Percentiles rank a stretch among this genome's conserved stretches.
phyloP scores from a whole-genome alignment of 2,113 vertebrate species.

The Actenoides lindsayi region DNA sequence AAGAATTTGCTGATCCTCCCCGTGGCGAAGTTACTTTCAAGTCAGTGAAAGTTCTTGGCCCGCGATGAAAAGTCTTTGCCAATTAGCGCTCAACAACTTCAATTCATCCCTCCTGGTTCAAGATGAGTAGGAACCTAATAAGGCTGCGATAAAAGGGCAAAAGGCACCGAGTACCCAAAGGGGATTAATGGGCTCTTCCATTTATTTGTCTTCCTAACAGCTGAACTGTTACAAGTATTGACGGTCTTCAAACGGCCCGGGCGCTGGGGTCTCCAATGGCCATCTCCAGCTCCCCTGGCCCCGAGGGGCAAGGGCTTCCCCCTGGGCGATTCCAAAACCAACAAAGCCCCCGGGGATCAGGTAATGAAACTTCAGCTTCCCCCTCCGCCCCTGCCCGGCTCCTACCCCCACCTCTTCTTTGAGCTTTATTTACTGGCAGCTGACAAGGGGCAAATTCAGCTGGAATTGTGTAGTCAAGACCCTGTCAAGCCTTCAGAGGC shows the following conservation, averaged over 20 bases:
- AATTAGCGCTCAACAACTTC: slow-evolving; percentile 86
- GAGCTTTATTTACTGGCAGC: slow-evolving; percentile 86
- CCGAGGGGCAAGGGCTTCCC: slow-evolving; percentile 74
- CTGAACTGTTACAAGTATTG: slow-evolving; percentile 89
- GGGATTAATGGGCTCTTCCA: slow-evolving; percentile 87
- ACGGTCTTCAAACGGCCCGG: slow-evolving; percentile 81
- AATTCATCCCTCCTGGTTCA: slow-evolving; percentile 82
- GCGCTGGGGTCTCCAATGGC: slow-evolving; percentile 74
- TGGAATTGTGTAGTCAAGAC: slow-evolving; percentile 84
- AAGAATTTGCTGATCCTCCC: slow-evolving; percentile 76
- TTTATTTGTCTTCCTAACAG: slow-evolving; percentile 88
- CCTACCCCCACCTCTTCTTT: slow-evolving; percentile 44
- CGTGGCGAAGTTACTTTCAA: slow-evolving; percentile 85
- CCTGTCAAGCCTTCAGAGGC: slow-evolving; percentile 84
- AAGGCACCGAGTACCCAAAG: slow-evolving; percentile 84
- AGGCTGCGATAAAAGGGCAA: slow-evolving; percentile 89
- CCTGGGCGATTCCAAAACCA: slow-evolving; percentile 81
- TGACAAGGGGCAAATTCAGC: slow-evolving; percentile 85
- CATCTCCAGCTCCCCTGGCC: slow-evolving; percentile 79
- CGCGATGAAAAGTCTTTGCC: slow-evolving; percentile 84
- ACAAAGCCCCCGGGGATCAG: slow-evolving; percentile 82
- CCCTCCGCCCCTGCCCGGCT: background rate
- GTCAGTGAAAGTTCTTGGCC: slow-evolving; percentile 85
- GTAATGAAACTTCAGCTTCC: slow-evolving; percentile 84
- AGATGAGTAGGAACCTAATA: slow-evolving; percentile 90